phyloP scores from a whole-genome alignment of 2,113 vertebrate species.

The Piaya cayana region DNA sequence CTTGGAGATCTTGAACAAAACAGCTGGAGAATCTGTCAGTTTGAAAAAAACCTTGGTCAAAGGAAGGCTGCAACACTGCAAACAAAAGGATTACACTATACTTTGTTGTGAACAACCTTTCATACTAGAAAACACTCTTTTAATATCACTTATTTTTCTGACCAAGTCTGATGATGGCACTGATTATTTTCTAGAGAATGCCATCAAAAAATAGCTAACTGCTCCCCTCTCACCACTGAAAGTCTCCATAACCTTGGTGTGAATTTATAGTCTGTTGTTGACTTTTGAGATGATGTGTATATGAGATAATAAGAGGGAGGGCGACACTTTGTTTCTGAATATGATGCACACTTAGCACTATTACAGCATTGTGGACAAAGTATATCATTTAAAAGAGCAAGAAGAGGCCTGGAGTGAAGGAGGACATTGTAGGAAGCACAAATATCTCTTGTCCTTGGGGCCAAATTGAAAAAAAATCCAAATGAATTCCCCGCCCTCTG shows the following conservation, averaged over 20 bases:
- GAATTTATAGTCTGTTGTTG: slow-evolving; percentile 26
- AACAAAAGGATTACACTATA: fast-evolving
- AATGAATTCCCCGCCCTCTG: not conserved
- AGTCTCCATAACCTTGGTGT: slow-evolving; percentile 46
- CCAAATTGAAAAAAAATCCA: not conserved
- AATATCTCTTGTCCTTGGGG: not conserved
- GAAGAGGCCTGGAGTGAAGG: not conserved
- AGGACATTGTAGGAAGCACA: not conserved
- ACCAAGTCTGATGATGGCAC: not conserved
- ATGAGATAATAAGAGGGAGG: not conserved
- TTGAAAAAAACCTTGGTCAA: not conserved
- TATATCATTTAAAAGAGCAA: not conserved
- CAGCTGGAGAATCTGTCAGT: not conserved
- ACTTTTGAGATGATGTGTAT: slow-evolving; percentile 1
- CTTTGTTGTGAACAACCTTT: not conserved
- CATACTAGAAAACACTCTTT: not conserved
- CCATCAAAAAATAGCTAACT: slow-evolving; percentile 16
- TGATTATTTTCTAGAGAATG: slow-evolving; percentile 19
- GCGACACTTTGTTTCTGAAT: slow-evolving; percentile 1
- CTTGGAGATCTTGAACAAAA: not conserved
- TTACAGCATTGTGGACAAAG: not conserved
- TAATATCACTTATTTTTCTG: not conserved
- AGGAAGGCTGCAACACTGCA: not conserved
- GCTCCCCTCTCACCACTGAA: not conserved
- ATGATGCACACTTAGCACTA: not conserved